These are phyloP conservation scores for Zelleria hepariella DNA, from an alignment of 2,888 invertebrate genomes.

Conservation along the genomic window DNA sequence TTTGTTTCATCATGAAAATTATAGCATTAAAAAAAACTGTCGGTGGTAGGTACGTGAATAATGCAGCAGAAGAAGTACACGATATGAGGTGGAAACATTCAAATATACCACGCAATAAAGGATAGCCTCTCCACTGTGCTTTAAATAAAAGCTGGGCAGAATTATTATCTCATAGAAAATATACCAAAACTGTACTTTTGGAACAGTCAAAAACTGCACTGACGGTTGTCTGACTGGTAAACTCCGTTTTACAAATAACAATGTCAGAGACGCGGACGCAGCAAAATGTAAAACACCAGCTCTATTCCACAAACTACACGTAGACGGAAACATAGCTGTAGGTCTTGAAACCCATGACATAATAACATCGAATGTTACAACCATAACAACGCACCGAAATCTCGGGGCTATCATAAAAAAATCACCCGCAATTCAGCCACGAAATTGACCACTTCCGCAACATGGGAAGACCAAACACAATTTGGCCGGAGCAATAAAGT, in stretches of 20 bases:
- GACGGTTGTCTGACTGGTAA: too few relatives aligned
- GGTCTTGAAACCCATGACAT: not conserved
- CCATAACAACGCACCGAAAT: not conserved
- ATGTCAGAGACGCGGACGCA: too few relatives aligned
- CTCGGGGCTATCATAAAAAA: conserved; percentile 3
- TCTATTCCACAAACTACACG: not conserved
- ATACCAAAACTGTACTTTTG: too few relatives aligned
- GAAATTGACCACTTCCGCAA: conserved; percentile 30
- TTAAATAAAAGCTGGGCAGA: too few relatives aligned
- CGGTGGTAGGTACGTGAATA: not conserved
- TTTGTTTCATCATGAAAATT: too few relatives aligned
- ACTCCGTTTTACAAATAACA: too few relatives aligned
- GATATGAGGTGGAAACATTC: too few relatives aligned
- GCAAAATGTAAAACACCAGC: not conserved
- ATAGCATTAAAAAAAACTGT: too few relatives aligned
- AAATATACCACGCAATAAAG: not conserved
- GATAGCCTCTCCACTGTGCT: too few relatives aligned
- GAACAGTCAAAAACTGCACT: too few relatives aligned
- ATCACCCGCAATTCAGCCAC: not conserved
- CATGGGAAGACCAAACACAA: conserved; percentile 26
- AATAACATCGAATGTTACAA: not conserved
- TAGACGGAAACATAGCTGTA: not conserved
- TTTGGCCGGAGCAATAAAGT: conserved; percentile 40
- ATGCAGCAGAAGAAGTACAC: not conserved
- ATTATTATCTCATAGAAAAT: too few relatives aligned